These are phyloP conservation scores for Lithophane ornitopus DNA, from an alignment of 2,888 invertebrate genomes.

Conservation along the genomic window DNA sequence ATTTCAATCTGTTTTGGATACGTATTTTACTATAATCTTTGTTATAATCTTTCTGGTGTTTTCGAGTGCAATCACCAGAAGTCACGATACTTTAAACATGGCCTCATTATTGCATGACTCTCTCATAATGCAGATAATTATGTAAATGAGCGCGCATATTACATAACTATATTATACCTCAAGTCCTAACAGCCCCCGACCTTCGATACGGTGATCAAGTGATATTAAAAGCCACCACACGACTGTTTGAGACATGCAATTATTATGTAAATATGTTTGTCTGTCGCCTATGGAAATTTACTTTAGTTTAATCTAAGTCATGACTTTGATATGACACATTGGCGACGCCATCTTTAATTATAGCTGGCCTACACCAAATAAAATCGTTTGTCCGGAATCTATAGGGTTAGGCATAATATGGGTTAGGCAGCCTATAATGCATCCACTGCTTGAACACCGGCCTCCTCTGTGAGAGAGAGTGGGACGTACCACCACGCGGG, in stretches of 20 bases:
- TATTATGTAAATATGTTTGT: conserved; percentile 50
- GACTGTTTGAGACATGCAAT: conserved; percentile 28
- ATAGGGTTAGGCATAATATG: neutral
- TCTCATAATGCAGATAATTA: neutral
- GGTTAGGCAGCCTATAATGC: no score
- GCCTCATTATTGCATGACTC: no score
- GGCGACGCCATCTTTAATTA: neutral
- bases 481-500: no score
- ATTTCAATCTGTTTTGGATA: no score
- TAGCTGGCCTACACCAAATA: neutral
- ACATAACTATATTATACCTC: neutral
- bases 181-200: neutral
- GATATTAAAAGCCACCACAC: conserved; percentile 30
- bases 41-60: no score
- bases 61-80: no score
- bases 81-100: no score
- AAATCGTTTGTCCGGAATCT: neutral
- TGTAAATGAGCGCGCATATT: neutral
- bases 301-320: conserved; percentile 10
- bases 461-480: no score
- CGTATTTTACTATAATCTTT: no score
- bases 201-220: conserved; percentile 15
- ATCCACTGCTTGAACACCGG: no score
- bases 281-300: conserved; percentile 26
- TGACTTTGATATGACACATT: neutral